Evolutionary conservation across 2,113 vertebrate species (phyloP), one percentile per base, ranked within the genome.

Genomic region (Platysternon megacephalum): DNA sequence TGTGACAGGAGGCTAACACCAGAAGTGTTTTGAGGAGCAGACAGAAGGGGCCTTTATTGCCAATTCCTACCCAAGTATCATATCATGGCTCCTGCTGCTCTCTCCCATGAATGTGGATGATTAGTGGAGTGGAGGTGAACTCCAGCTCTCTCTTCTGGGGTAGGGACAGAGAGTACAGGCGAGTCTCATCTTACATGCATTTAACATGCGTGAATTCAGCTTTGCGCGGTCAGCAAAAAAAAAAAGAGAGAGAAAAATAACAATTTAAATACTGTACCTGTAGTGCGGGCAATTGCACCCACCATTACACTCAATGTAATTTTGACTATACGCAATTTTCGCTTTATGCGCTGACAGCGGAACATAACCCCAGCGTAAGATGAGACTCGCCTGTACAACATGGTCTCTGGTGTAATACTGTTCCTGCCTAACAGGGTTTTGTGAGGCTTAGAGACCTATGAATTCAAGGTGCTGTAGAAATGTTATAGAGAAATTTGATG

Each of bases 1-100:
- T 42, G 39, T 74, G 72, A 74, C 21, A 35, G 22, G n/a, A 42
- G 39, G 39, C n/a, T 44, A 42, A 39, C 39, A 24, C 22, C 72
- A 65, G 29, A n/a, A n/a, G 16, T 6, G 1, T 72, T 78, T 48
- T 32, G 29, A 8, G 3, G 0, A 46, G 58, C 89, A 5, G 12
- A 16, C 24, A 79, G 9, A 4, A 2, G 11, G 32, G 79, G 2
- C 16, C 19, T 49, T 49, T 81, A 28, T 1, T 35, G 32, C 0
- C 5, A 49, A 24, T 78, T 11, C 11, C 24, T 81, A 32, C 19
- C 49, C 5, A 58, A 58, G 2, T 42, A 46, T 1, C 11, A 42
- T 61, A 0, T 1, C 83, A 14, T 58, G 26, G 93, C 79, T 12
- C 56, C 35, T 51, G 8, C 29, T 78, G 8, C 28, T 88, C 14